Evolutionary conservation across 2,888 invertebrate genomes (phyloP).

Genomic region (Sipha maydis): DNA sequence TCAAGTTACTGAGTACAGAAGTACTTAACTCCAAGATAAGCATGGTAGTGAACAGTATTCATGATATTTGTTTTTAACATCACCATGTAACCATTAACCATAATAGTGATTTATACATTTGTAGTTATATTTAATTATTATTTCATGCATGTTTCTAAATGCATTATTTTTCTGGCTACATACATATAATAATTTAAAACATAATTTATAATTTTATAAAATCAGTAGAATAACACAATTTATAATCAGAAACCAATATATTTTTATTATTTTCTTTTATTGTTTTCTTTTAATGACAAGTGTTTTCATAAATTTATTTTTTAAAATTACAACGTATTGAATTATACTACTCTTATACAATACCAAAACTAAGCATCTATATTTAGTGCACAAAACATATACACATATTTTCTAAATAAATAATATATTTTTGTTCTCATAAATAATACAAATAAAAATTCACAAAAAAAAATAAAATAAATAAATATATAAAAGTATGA

Average conservation of each 20-base stretch:
- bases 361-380: slow-evolving; percentile 61
- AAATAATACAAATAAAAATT: slow-evolving; percentile 45
- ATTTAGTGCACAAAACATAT: slow-evolving; percentile 60
- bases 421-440: slow-evolving; percentile 53
- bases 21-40: too few species aligned
- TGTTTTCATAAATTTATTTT: slow-evolving; percentile 47
- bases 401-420: slow-evolving; percentile 60
- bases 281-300: slow-evolving; percentile 56
- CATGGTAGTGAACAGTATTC: too few species aligned
- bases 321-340: slow-evolving; percentile 56
- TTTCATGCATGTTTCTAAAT: too few species aligned
- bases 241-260: slow-evolving; percentile 54
- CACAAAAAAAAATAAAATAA: slow-evolving; percentile 29
- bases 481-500: slow-evolving; percentile 21
- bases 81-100: too few species aligned
- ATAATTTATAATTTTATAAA: background rate
- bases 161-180: too few species aligned
- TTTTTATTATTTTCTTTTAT: too few species aligned
- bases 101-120: too few species aligned
- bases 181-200: too few species aligned
- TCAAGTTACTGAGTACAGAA: too few species aligned
- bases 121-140: too few species aligned
- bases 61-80: too few species aligned
- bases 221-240: background rate
- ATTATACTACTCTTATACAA: slow-evolving; percentile 51